A percentile compares a stretch with the other conserved stretches of the same genome.
Evolutionary conservation across 1,140 invertebrate species (phyloP).

Genomic region (Sesamia nonagrioides): DNA sequence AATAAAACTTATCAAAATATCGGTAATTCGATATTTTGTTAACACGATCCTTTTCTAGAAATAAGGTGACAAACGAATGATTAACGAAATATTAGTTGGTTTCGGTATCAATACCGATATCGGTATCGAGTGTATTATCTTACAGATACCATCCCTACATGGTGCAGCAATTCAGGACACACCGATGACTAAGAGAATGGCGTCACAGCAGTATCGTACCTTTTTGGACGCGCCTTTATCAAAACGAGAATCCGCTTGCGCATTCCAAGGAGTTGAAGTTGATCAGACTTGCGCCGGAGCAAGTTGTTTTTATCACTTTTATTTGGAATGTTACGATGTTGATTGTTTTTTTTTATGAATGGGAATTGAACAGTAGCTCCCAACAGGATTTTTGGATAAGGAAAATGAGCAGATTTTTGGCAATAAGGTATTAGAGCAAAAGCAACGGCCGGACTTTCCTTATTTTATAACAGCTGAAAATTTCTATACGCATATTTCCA

Average conservation of each 20-base stretch:
- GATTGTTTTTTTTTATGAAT: neutral
- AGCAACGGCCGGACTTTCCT: no score
- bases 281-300: neutral
- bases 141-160: neutral
- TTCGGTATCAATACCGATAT: neutral
- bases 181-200: slow-evolving; percentile 17
- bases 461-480: no score
- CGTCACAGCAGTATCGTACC: neutral
- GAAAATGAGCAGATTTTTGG: no score
- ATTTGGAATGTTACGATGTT: neutral
- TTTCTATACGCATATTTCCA: no score
- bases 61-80: neutral
- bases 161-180: neutral
- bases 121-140: neutral
- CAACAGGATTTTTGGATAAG: neutral
- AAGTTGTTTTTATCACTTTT: neutral
- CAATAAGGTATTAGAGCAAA: no score
- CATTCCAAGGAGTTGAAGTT: neutral
- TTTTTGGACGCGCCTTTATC: slow-evolving; percentile 11
- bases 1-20: neutral
- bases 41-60: neutral
- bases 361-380: neutral
- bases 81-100: neutral
- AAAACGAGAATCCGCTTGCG: slow-evolving; percentile 5
- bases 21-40: neutral